Base-by-base conservation (phyloP, 2,113 vertebrate species). In the Semnornis frantzii region DNA sequence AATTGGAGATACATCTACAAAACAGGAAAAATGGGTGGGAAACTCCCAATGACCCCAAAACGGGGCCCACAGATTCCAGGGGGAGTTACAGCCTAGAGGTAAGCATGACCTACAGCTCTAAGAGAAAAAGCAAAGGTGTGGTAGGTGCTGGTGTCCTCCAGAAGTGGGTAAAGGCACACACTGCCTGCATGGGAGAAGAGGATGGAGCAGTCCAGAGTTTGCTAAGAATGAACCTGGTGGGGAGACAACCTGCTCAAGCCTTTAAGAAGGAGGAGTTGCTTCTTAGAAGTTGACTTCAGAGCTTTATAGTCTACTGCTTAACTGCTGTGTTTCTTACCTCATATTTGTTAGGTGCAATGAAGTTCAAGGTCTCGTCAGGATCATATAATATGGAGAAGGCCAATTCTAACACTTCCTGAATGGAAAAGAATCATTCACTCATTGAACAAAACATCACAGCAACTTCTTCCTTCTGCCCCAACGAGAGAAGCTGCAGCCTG, bases 271-370 rank as follows among this genome's bases (percentile, higher is more conserved):
- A 69, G 58, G 34, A 80, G 30, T 24, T 2, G 2, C 77, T 74
- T 17, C 21, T 48, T 55, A 73, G 65, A 78, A 39, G 44, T 28
- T 39, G 58, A 50, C 9, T 72, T 72, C 83, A 73, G 17, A 82
- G 34, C 39, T 94, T 44, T 58, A 58, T 30, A 72, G n/a, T 85
- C 54, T 78, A 42, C 62, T 69, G 39, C 79, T 87, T 50, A 64
- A 58, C 31, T 1, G 1, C 50, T 58, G 8, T 4, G 0, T 46
- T 39, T 54, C 98, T 98, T 95, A 99, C 99, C 99, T 99, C 99
- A 1, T 99, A 99, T 91, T 99, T 99, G 96, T 99, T 99, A 28
- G 99, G 99, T n/a, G 99, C 99, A 55, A 99, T 99, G 97, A 99
- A 99, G 97, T 99, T 99, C 84, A 99, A 97, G 21, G 98, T 98